phyloP scores from a whole-genome alignment of 2,797 vertebrate genomes.

The Rallus crepitans region DNA sequence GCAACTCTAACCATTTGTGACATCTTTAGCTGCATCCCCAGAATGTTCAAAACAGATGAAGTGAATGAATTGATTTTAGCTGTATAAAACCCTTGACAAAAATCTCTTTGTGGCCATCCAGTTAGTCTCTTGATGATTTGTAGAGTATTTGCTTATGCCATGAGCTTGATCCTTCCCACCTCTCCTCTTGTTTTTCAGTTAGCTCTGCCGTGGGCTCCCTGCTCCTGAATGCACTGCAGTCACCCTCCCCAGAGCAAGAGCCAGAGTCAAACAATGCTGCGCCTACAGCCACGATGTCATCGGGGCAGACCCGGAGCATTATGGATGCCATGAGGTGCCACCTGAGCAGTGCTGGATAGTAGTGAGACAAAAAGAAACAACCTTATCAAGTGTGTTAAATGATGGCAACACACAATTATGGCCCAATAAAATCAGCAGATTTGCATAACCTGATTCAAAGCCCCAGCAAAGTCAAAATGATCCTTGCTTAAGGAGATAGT shows the following conservation, averaged over 20 bases:
- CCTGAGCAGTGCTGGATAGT: background rate
- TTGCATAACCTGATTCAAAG: background rate
- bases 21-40: constrained; percentile 78
- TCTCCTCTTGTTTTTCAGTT: constrained; percentile 51
- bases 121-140: constrained; percentile 79
- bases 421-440: background rate
- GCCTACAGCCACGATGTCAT: background rate
- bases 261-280: background rate
- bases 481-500: background rate
- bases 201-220: constrained; percentile 16
- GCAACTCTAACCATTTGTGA: constrained; percentile 87
- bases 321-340: background rate
- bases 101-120: constrained; percentile 78
- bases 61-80: constrained; percentile 84
- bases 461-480: background rate
- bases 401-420: background rate
- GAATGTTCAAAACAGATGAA: constrained; percentile 79
- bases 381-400: background rate
- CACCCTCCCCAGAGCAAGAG: background rate
- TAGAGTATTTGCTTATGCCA: constrained; percentile 70
- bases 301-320: background rate
- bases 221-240: background rate
- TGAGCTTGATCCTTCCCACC: constrained; percentile 65
- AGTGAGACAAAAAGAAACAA: background rate
- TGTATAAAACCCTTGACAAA: constrained; percentile 78